Percentiles rank a stretch among this genome's conserved stretches.
phyloP scores from a whole-genome alignment of 1,140 invertebrate genomes.

The Drosophila leontia region DNA sequence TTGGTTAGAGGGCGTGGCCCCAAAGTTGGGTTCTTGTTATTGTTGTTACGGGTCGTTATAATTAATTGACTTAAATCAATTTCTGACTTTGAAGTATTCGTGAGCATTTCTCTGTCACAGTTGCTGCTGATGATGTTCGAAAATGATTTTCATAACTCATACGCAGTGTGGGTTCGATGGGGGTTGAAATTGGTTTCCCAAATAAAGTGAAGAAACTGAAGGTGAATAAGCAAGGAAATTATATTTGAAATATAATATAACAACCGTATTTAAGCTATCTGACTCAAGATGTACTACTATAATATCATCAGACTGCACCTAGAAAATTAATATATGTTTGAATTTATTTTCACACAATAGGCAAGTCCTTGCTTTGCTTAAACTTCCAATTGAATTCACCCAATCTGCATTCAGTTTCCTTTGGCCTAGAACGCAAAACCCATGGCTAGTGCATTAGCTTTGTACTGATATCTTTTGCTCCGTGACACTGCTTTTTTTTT shows the following conservation, averaged over 20 bases:
- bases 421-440: conserved; percentile 2
- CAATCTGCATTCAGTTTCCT: conserved; percentile 24
- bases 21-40: conserved; percentile 20
- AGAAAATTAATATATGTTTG: background rate
- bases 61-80: conserved; percentile 84
- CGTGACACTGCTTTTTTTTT: background rate
- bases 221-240: background rate
- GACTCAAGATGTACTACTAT: background rate
- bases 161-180: conserved; percentile 41
- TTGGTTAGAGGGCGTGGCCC: conserved; percentile 20
- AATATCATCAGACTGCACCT: background rate
- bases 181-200: conserved; percentile 11
- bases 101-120: conserved; percentile 60
- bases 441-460: conserved; percentile 19
- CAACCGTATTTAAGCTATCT: background rate
- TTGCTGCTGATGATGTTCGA: conserved; percentile 47
- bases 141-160: conserved; percentile 79
- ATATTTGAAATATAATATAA: background rate
- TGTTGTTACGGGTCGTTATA: conserved; percentile 68
- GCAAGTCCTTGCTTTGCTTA: conserved; percentile 1
- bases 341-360: conserved; percentile 6
- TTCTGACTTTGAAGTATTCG: conserved; percentile 81
- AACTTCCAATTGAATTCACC: conserved; percentile 24
- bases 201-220: background rate
- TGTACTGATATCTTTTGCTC: conserved; percentile 7